A percentile compares a stretch with the other conserved stretches of the same genome.
Conservation (phyloP, 2,797 vertebrate genomes). For the Notoglanidium macrostoma region DNA sequence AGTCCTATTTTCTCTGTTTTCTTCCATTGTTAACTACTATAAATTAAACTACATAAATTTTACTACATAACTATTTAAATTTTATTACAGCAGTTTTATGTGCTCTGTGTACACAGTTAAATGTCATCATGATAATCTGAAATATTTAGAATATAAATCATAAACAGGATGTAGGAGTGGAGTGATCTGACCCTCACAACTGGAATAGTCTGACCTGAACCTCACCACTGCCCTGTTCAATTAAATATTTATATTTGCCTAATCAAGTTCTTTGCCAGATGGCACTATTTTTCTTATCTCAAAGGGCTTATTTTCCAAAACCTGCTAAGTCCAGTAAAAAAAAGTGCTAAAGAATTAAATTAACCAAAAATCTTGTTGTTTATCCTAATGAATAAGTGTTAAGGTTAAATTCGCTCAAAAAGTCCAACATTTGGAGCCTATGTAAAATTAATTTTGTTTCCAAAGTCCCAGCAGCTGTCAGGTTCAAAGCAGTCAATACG, state of each 20-base stretch:
- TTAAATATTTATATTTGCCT: conserved; percentile 19
- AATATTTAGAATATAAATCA: neutral
- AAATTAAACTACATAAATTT: neutral
- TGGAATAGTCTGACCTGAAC: conserved; percentile 18
- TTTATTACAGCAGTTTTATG: neutral
- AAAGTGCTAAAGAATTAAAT: too few species aligned
- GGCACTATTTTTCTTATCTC: neutral
- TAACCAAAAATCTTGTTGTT: too few species aligned
- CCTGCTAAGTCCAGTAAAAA: too few species aligned
- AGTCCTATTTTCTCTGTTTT: neutral
- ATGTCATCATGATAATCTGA: neutral
- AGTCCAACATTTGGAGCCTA: too few species aligned
- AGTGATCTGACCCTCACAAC: neutral
- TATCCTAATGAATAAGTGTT: too few species aligned
- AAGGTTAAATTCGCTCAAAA: too few species aligned
- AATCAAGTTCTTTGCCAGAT: neutral
- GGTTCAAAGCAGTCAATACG: too few species aligned
- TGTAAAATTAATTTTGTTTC: too few species aligned
- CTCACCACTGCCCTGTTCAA: conserved; percentile 1
- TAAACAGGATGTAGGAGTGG: neutral
- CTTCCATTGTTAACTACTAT: neutral
- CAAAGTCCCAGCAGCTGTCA: too few species aligned
- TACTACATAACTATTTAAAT: too few species aligned
- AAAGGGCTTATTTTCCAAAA: too few species aligned
- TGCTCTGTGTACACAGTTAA: neutral